These are phyloP conservation scores for Drosophila kohkoa DNA, from an alignment of 1,140 invertebrate species.

Conservation along the genomic window DNA sequence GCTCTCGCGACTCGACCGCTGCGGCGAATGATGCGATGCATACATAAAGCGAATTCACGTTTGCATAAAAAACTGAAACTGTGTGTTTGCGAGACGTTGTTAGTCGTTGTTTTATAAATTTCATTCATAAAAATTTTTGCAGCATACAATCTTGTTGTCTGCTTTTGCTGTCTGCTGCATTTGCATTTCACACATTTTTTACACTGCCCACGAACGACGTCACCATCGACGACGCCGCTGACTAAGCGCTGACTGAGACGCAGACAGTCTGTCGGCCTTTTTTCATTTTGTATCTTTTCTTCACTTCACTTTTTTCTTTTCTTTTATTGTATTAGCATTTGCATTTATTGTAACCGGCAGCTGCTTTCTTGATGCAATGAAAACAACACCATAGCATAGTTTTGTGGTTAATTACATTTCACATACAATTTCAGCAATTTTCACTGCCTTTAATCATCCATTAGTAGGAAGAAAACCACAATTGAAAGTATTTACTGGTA, in stretches of 20 bases:
- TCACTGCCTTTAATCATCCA: slow-evolving; percentile 24
- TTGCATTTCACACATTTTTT: slow-evolving; percentile 55
- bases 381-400: slow-evolving; percentile 31
- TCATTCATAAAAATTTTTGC: slow-evolving; percentile 70
- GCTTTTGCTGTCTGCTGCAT: slow-evolving; percentile 17
- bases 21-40: slow-evolving; percentile 66
- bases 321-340: slow-evolving; percentile 1
- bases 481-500: slow-evolving; percentile 61
- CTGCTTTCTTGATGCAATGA: slow-evolving; percentile 34
- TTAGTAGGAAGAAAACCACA: slow-evolving; percentile 30
- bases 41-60: slow-evolving; percentile 59
- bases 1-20: slow-evolving; percentile 16
- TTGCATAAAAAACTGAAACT: slow-evolving; percentile 26
- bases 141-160: slow-evolving; percentile 10
- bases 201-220: slow-evolving; percentile 42
- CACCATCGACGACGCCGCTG: slow-evolving; percentile 43
- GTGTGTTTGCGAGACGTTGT: slow-evolving; percentile 28
- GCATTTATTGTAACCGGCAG: background rate
- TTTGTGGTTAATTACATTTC: slow-evolving; percentile 30
- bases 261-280: slow-evolving; percentile 48
- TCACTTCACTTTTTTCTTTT: slow-evolving; percentile 9
- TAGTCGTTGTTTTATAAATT: slow-evolving; percentile 50
- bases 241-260: slow-evolving; percentile 39
- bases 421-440: slow-evolving; percentile 36
- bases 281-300: slow-evolving; percentile 8